phyloP scores from a whole-genome alignment of 2,797 vertebrate genomes.

The Enteromius viviparus region DNA sequence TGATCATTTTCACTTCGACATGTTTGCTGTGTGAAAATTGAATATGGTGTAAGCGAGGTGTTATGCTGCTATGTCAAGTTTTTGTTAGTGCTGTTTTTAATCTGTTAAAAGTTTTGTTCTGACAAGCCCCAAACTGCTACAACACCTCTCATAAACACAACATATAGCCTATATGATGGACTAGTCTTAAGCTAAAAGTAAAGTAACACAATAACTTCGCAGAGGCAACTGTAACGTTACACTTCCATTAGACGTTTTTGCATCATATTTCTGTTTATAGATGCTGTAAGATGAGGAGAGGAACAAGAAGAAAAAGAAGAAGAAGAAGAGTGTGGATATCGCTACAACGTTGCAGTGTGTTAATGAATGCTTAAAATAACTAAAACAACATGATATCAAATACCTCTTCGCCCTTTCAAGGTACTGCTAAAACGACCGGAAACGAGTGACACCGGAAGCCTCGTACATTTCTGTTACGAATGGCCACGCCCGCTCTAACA shows the following conservation, averaged over 20 bases:
- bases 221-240: background rate
- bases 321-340: background rate
- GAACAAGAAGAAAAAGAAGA: background rate
- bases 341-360: background rate
- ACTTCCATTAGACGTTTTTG: background rate
- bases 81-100: conserved; percentile 15
- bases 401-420: background rate
- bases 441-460: background rate
- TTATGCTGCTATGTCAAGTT: background rate
- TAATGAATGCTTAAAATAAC: background rate
- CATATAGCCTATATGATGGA: background rate
- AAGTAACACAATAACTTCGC: background rate
- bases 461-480: background rate
- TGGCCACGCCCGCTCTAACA: background rate
- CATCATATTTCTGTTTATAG: background rate
- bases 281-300: background rate
- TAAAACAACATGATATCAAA: background rate
- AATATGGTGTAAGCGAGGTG: conserved; percentile 39
- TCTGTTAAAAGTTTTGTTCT: background rate
- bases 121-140: background rate
- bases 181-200: background rate
- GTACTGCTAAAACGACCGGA: background rate
- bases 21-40: conserved; percentile 41
- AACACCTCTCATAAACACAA: background rate
- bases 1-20: conserved; percentile 29